phyloP scores from a whole-genome alignment of 2,113 vertebrate species.

The Gallinago jamesoni region DNA sequence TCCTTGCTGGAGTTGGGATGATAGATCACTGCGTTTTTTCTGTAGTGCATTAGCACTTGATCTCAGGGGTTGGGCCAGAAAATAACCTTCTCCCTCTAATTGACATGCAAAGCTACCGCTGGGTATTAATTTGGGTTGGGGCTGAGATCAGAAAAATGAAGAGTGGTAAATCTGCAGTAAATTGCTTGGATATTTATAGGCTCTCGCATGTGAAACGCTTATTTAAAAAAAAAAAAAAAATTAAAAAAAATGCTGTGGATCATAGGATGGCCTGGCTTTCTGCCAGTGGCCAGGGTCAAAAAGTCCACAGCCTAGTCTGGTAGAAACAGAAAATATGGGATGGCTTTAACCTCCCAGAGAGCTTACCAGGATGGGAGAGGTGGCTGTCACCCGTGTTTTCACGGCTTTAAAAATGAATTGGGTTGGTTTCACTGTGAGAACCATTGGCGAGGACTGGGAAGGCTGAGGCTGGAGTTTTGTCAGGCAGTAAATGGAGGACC shows the following conservation, averaged over 20 bases:
- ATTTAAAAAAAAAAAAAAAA: neutral
- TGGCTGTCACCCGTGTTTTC: neutral
- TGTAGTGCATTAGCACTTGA: conserved; percentile 48
- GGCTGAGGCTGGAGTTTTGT: neutral
- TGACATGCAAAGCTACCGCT: conserved; percentile 1
- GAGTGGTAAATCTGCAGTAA: conserved; percentile 6
- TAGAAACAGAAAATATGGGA: neutral
- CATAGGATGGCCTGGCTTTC: neutral
- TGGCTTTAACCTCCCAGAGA: neutral
- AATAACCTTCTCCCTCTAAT: conserved; percentile 35
- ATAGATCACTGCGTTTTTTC: neutral
- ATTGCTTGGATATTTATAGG: neutral
- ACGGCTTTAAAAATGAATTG: neutral
- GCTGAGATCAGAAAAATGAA: neutral
- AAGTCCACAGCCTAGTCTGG: neutral
- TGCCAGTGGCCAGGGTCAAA: neutral
- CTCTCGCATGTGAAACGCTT: neutral
- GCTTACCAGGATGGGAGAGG: neutral
- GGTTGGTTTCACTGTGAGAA: neutral
- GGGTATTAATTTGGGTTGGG: conserved; percentile 2
- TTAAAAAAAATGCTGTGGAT: too few relatives aligned
- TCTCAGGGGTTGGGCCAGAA: conserved; percentile 6
- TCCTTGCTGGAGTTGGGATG: neutral
- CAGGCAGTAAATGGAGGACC: neutral
- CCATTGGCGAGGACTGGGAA: accelerated